Base-by-base conservation (phyloP, 1,140 invertebrate species). In the Drosophila nannoptera region DNA sequence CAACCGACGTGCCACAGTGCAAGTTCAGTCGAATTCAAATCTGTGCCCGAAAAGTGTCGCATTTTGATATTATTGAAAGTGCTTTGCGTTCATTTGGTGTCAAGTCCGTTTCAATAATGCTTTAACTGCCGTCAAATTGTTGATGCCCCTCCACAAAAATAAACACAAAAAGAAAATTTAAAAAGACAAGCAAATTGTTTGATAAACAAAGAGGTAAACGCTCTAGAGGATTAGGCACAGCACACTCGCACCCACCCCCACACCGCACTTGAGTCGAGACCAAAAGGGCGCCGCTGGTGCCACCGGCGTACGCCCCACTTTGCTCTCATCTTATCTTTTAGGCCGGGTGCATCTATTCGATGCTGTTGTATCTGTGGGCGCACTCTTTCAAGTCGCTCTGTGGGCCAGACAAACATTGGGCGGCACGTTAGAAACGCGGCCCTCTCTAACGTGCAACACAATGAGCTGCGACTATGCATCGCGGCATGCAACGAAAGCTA, bases 31-130 rank as follows among this genome's bases (percentile, higher is more conserved):
- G 61, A 81, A 76, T 76, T 64, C 49, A 3, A 22, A 22, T 22
- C 22, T 59, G 31, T 14, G 31, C n/a, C 33, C 16, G n/a, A 4
- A 58, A 46, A 43, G 35, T 59, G 59, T 66, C 80, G 73, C 78
- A 80, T 62, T 80, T 76, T 73, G 49, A 73, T 71, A 71, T 62
- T 58, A 53, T 64, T 67, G 63, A 43, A 54, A 50, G 42, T 56
- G 52, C 50, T 76, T 54, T 71, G 69, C 69, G 80, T 59, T 49
- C 76, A 80, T 83, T 80, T 80, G 77, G 80, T 83, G 80, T 83
- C 80, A 83, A 83, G 80, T 86, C 76, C 80, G 52, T 78, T 83
- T 83, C 53, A 84, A 86, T 84, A 76, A 77, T 78, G 54, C 69
- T 42, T 42, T 42, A 60, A 61, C 36, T 56, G 32, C 40, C 11